Evolutionary conservation across 2,888 invertebrate genomes (phyloP).

Genomic region (Plagiodera versicolora): DNA sequence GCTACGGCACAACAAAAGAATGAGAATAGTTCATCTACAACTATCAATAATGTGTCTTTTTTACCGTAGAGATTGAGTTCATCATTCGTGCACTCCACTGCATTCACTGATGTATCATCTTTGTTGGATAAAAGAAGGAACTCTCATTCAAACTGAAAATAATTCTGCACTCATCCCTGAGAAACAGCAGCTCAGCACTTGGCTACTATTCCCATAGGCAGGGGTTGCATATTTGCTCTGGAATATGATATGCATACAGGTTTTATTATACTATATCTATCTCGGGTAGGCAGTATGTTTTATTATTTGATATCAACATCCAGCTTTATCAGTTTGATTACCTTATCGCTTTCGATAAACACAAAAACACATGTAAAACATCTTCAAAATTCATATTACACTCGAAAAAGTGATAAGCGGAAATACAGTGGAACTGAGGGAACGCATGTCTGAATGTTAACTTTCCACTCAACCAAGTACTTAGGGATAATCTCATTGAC

Average conservation of each 20-base stretch:
- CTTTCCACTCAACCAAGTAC: neutral
- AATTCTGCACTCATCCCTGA: neutral
- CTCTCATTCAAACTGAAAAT: no score
- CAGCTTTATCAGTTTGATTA: constrained; percentile 49
- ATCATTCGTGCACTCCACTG: no score
- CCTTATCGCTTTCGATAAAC: constrained; percentile 51
- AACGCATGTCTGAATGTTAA: constrained; percentile 19
- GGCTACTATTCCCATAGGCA: constrained; percentile 4
- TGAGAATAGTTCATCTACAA: no score
- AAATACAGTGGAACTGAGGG: constrained; percentile 39
- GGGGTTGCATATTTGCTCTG: constrained; percentile 14
- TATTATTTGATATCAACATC: constrained; percentile 37
- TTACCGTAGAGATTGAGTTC: no score
- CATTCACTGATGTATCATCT: no score
- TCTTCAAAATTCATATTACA: constrained; percentile 44
- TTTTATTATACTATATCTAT: constrained; percentile 29
- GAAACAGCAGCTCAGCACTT: constrained; percentile 23
- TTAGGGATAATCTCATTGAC: no score
- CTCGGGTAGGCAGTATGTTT: constrained; percentile 35
- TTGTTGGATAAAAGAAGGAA: no score
- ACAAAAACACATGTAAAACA: constrained; percentile 54
- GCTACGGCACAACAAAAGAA: no score
- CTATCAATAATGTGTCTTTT: no score
- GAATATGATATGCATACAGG: constrained; percentile 26
- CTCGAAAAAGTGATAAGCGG: constrained; percentile 42